phyloP scores from a whole-genome alignment of 2,797 vertebrate genomes.

The Arrhamphus sclerolepis region DNA sequence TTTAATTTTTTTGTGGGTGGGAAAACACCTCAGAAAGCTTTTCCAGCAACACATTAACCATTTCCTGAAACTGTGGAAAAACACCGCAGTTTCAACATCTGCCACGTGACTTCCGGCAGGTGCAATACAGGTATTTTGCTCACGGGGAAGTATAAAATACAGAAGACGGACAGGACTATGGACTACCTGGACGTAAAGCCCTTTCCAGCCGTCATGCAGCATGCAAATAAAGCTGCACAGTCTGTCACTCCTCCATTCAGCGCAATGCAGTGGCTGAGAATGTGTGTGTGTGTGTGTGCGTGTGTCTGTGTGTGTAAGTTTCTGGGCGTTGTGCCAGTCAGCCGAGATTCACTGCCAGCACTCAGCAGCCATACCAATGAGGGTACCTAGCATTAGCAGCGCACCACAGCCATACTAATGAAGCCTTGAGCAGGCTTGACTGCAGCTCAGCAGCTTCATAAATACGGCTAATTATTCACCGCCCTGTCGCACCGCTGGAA shows the following conservation, averaged over 20 bases:
- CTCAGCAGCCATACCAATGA: conserved; percentile 68
- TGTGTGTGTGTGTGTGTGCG: conserved; percentile 18
- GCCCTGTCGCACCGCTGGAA: conserved; percentile 2
- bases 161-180: no score
- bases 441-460: conserved; percentile 35
- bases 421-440: conserved; percentile 30
- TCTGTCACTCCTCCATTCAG: conserved; percentile 51
- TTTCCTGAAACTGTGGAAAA: background rate
- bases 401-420: conserved; percentile 57
- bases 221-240: conserved; percentile 39
- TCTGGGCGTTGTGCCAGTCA: conserved; percentile 65
- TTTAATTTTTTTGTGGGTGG: background rate
- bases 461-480: conserved; percentile 40
- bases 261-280: conserved; percentile 62
- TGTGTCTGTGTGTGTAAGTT: conserved; percentile 16
- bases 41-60: background rate
- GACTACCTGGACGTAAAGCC: no score
- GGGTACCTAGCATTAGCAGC: conserved; percentile 42
- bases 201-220: conserved; percentile 34
- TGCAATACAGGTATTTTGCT: background rate
- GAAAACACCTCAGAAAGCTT: background rate
- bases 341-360: conserved; percentile 53
- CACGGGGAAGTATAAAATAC: background rate
- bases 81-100: background rate
- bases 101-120: background rate